Evolutionary conservation across 2,888 invertebrate genomes (phyloP).

Genomic region (Pterobdella sp.): DNA sequence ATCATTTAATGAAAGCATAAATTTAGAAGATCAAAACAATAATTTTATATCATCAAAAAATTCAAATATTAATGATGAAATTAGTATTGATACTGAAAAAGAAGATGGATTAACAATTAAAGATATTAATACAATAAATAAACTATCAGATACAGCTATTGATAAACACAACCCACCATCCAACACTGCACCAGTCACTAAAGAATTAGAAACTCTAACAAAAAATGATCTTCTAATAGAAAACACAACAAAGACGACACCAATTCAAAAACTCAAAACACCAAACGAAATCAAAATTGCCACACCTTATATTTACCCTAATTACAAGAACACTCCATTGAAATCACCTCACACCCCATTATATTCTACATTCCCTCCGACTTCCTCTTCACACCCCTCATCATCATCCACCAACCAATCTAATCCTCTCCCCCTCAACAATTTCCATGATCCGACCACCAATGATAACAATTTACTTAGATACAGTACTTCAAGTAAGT

Average conservation of each 20-base stretch:
- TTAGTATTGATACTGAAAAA: too few species aligned
- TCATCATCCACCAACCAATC: neutral
- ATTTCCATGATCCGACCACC: neutral
- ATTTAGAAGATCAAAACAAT: too few species aligned
- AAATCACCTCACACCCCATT: slow-evolving; percentile 2
- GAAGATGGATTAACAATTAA: too few species aligned
- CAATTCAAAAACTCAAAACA: neutral
- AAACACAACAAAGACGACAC: neutral
- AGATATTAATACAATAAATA: too few species aligned
- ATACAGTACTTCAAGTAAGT: slow-evolving; percentile 5
- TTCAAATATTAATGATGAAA: too few species aligned
- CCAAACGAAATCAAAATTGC: neutral
- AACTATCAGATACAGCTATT: too few species aligned
- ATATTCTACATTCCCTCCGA: slow-evolving; percentile 5
- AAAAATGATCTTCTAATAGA: neutral
- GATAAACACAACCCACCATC: too few species aligned
- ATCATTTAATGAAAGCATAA: too few species aligned
- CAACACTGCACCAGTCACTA: neutral
- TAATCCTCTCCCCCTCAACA: neutral
- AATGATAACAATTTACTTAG: neutral
- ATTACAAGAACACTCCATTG: neutral
- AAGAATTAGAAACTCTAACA: neutral
- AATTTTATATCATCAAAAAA: too few species aligned
- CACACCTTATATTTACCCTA: neutral
- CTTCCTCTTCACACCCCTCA: neutral